These are phyloP conservation scores for Apodemia hepburni DNA, from an alignment of 2,888 invertebrate species.

Conservation along the genomic window DNA sequence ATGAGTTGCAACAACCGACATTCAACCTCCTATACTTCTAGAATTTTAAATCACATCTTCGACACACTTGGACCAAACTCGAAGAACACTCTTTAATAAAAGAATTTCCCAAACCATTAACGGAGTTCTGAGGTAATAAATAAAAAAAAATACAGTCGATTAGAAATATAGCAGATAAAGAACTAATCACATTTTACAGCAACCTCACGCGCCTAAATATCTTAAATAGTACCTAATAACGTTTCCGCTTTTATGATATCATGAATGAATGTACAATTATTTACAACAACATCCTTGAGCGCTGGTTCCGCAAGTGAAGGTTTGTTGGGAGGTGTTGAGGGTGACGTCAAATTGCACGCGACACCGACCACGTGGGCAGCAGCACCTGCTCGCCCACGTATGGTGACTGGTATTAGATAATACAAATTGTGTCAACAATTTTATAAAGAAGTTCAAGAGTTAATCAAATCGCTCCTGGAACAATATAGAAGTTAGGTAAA, in stretches of 20 bases:
- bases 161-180: too few species aligned
- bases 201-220: too few species aligned
- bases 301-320: conserved; percentile 43
- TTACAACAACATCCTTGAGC: conserved; percentile 25
- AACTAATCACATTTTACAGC: too few species aligned
- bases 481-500: too few species aligned
- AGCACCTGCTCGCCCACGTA: conserved; percentile 61
- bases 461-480: not conserved
- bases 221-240: not conserved
- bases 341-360: conserved; percentile 74
- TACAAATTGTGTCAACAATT: not conserved
- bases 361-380: conserved; percentile 64
- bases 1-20: too few species aligned
- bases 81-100: too few species aligned
- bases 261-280: conserved; percentile 29
- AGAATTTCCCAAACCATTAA: too few species aligned
- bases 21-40: too few species aligned
- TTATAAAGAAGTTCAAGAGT: not conserved
- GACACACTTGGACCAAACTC: too few species aligned
- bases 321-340: conserved; percentile 55
- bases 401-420: conserved; percentile 4
- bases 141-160: too few species aligned
- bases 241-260: not conserved
- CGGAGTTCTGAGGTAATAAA: too few species aligned
- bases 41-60: too few species aligned